Base-by-base conservation (phyloP, 1,140 invertebrate species). In the Reticulitermes speratus region DNA sequence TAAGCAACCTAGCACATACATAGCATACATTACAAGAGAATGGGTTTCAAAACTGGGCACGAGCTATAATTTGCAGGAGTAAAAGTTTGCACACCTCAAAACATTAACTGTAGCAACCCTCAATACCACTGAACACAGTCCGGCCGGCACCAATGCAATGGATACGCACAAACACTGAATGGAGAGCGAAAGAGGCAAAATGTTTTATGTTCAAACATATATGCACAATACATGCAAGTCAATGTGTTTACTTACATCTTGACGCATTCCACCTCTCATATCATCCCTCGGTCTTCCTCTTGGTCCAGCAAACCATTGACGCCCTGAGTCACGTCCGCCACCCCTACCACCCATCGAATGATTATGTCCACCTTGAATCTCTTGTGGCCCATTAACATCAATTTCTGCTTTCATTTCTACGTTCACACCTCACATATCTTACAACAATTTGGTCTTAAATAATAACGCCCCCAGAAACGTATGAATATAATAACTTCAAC, bases 161-260 rank as follows among this genome's bases (percentile, higher is more conserved):
- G n/a, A 38, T 38, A 38, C 38, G 38, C 38, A 2, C 38, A 38
- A 38, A 38, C 38, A 38, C 38, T 38, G 38, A 38, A 38, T 38
- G 2, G 2, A 5, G 48, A 16, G 16, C 16, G 48, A 16, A 16
- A 16, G 16, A 48, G 48, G 48, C 48, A 48, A 48, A 3, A 48
- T 48, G 16, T 48, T 48, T 48, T 9, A 48, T 12, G 16, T 48
- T 16, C 48, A 1, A 11, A 65, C 59, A 65, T 65, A 23, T n/a
- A 19, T 65, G 59, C 59, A 65, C 7, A 9, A 65, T 23, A 25
- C 65, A 75, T 11, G 25, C 65, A 75, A 11, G 7, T 30, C 5
- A 75, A n/a, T 75, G n/a, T 30, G 8, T 55, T n/a, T 75, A 75
- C 65, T 75, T 75, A 75, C 65, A 30, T 75, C 65, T 75, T 75